phyloP scores from a whole-genome alignment of 2,888 invertebrate species.

The Stomorhina lunata region DNA sequence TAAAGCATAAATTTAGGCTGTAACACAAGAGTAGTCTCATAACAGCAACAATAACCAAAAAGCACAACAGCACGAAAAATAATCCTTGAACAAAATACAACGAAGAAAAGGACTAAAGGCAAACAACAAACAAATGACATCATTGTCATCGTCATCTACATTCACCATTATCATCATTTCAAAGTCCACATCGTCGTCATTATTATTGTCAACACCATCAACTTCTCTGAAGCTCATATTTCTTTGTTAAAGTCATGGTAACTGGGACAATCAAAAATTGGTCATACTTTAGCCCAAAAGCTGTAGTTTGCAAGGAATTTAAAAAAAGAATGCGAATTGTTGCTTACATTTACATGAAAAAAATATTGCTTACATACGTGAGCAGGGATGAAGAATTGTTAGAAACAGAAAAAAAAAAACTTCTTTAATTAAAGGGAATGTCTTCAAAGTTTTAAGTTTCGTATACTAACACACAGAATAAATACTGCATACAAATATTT shows the following conservation, averaged over 20 bases:
- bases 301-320: neutral
- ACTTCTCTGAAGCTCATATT: neutral
- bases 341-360: neutral
- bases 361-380: neutral
- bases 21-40: constrained; percentile 6
- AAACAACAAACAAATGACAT: constrained; percentile 41
- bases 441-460: no score
- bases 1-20: constrained; percentile 6
- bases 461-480: no score
- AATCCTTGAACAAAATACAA: neutral
- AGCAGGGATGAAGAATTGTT: neutral
- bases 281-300: neutral
- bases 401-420: no score
- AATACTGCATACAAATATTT: no score
- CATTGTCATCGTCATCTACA: constrained; percentile 17
- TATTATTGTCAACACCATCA: neutral
- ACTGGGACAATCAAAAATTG: neutral
- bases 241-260: neutral
- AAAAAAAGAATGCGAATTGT: neutral
- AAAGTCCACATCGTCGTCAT: neutral
- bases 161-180: neutral
- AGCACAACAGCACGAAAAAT: constrained; percentile 7
- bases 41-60: neutral
- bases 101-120: neutral
- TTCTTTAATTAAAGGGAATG: no score